Evolutionary conservation across 2,797 vertebrate species (phyloP), one percentile per base, ranked within the genome.

Genomic region (Sparus aurata): DNA sequence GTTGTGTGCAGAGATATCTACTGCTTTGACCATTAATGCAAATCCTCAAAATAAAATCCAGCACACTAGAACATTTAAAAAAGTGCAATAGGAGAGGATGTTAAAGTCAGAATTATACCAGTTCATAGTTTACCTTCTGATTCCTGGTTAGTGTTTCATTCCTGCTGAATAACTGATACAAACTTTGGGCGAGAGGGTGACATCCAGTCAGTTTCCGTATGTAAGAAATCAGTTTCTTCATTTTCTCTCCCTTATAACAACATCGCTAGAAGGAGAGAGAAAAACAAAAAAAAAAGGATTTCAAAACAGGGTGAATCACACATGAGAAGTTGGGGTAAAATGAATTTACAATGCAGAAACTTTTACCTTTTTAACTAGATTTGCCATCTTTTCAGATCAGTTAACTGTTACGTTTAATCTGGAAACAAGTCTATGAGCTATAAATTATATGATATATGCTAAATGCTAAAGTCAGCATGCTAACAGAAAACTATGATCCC

Each of bases 191-290:
- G 1, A 94, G 83, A 18, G 93, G 85, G 72, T 89, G 83, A 38
- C 92, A 93, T 69, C 84, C 90, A 52, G 84, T 93, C 63, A 93
- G 80, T 27, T 87, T 77, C 13, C 91, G 54, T 52, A 94, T 72
- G 69, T 83, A 88, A 0, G 80, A 76, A 0, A 93, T 73, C 71
- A 93, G 34, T 50, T 69, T 69, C 23, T 71, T 66, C 43, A 0
- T 0, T 9, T 41, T 0, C 3, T 54, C 17, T 18, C 16, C 0
- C 22, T 11, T 1, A 34, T 45, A 0, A 41, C 0, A 1, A 0
- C 0, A 0, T 27, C 15, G n/a, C 91, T 92, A 50, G 2, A 80
- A 73, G 12, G 22, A 38, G n/a, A 49, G 69, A 68, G 12, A 18
- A 3, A 25, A 25, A 25, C 25, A 30, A 47, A 55, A 34, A 49